Evolutionary conservation across 1,140 invertebrate species (phyloP).

Genomic region (Drosophila yakuba): DNA sequence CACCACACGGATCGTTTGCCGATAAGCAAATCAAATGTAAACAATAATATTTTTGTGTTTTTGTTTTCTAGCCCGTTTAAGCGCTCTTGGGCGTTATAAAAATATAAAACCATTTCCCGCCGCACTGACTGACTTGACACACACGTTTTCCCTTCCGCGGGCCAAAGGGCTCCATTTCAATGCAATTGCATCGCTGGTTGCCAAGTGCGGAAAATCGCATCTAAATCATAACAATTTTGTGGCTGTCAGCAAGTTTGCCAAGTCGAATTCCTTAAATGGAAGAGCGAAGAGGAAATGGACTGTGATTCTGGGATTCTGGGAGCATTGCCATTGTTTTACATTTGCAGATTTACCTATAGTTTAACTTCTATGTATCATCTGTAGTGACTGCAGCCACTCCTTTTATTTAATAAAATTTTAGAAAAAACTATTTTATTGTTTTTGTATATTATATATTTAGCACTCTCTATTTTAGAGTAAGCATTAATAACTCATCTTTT

Average conservation of each 20-base stretch:
- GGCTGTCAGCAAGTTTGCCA: constrained; percentile 27
- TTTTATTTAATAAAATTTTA: too few species aligned
- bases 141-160: constrained; percentile 64
- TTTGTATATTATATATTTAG: too few species aligned
- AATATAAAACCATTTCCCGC: constrained; percentile 20
- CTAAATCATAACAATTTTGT: constrained; percentile 21
- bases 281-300: constrained; percentile 14
- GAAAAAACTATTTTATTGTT: too few species aligned
- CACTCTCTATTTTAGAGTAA: too few species aligned
- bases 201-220: constrained; percentile 53
- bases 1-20: constrained; percentile 16
- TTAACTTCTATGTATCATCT: too few species aligned
- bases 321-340: background rate
- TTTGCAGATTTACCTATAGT: too few species aligned
- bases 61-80: constrained; percentile 9
- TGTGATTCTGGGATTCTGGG: background rate
- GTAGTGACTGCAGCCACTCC: too few species aligned
- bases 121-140: constrained; percentile 31
- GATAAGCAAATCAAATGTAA: constrained; percentile 51
- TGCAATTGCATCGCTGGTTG: constrained; percentile 32
- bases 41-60: constrained; percentile 74
- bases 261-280: constrained; percentile 4
- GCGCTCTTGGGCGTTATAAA: constrained; percentile 1
- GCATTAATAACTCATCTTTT: too few species aligned
- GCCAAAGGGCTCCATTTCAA: constrained; percentile 19